Conservation (phyloP, 2,888 invertebrate species). For the Drosophila bunnanda region DNA sequence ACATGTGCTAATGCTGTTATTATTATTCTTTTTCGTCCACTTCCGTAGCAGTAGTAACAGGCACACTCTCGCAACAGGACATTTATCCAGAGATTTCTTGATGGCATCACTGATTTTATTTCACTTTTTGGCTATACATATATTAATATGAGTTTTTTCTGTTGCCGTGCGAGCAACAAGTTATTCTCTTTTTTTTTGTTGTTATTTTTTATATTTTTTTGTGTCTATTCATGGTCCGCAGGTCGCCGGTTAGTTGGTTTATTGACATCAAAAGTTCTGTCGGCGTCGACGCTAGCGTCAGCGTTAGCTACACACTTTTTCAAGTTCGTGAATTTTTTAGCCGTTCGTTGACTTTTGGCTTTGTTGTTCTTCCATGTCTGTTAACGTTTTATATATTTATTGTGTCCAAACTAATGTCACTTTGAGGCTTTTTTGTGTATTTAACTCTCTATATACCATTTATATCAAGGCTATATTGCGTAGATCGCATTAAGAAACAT, state of each 20-base stretch:
- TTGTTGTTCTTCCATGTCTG: constrained; percentile 52
- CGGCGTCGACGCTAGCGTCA: constrained; percentile 36
- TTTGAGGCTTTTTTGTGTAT: constrained; percentile 52
- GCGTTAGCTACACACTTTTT: constrained; percentile 52
- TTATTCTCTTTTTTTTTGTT: constrained; percentile 43
- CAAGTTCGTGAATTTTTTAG: constrained; percentile 80
- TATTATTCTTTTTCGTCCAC: constrained; percentile 27
- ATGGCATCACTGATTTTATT: constrained; percentile 30
- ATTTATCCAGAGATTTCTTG: constrained; percentile 27
- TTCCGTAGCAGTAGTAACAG: constrained; percentile 26
- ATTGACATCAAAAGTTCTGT: constrained; percentile 69
- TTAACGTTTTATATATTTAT: constrained; percentile 65
- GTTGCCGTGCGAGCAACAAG: constrained; percentile 56
- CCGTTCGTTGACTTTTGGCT: constrained; percentile 76
- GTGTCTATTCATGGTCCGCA: constrained; percentile 64
- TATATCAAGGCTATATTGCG: not conserved
- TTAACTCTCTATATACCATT: constrained; percentile 22
- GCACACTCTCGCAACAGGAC: constrained; percentile 24
- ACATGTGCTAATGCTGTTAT: constrained; percentile 41
- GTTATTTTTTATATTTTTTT: constrained; percentile 13
- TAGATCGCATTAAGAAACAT: not conserved
- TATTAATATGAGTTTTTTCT: constrained; percentile 1
- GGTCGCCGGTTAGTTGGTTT: constrained; percentile 72
- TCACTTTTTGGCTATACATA: constrained; percentile 10
- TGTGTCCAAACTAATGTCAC: constrained; percentile 71